These are phyloP conservation scores for Pangasius djambal DNA, from an alignment of 2,797 vertebrate species.

Conservation along the genomic window DNA sequence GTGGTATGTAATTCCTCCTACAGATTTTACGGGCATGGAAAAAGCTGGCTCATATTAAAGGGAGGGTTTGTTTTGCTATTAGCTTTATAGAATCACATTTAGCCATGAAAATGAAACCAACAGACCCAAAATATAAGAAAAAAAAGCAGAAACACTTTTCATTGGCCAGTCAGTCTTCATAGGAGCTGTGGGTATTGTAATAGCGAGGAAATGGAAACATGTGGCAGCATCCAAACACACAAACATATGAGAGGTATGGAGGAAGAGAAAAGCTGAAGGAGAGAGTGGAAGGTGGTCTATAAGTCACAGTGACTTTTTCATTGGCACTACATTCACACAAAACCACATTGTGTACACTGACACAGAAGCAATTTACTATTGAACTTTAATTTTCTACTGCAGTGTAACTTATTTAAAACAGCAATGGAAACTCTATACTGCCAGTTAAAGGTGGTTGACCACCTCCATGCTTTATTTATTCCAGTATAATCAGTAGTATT, in stretches of 20 bases:
- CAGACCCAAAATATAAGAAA: conserved; percentile 34
- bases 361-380: neutral
- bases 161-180: conserved; percentile 59
- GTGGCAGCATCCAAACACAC: conserved; percentile 49
- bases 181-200: conserved; percentile 41
- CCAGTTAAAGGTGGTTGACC: neutral
- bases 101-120: conserved; percentile 58
- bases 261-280: neutral
- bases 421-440: neutral
- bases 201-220: conserved; percentile 56
- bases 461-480: neutral
- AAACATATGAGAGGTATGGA: neutral
- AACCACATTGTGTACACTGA: neutral
- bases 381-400: neutral
- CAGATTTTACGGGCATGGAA: conserved; percentile 57
- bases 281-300: neutral
- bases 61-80: conserved; percentile 62
- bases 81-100: conserved; percentile 64
- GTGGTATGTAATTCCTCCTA: conserved; percentile 54
- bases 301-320: neutral
- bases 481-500: neutral
- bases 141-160: conserved; percentile 37
- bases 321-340: neutral
- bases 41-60: conserved; percentile 57
- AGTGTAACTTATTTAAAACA: neutral